Percentiles rank a stretch among this genome's conserved stretches.
Conservation (phyloP, 2,113 vertebrate genomes). For the Propithecus coquereli region DNA sequence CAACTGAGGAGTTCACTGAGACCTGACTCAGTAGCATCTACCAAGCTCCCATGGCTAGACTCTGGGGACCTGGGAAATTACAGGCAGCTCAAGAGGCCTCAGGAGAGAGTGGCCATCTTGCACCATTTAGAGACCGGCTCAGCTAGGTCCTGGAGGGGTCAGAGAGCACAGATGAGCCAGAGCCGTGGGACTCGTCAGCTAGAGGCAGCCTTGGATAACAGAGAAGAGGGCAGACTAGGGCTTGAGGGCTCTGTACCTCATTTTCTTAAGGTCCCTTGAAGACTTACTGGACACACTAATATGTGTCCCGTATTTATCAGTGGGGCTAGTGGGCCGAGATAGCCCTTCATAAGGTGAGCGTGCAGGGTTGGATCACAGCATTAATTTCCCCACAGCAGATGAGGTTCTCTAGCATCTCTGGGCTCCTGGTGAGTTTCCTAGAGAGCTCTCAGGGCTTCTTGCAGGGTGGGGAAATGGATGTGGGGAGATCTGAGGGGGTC, state of each 20-base stretch:
- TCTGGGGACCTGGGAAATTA: background rate
- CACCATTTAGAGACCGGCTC: background rate
- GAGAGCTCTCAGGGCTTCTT: background rate
- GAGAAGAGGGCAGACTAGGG: background rate
- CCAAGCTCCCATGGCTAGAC: background rate
- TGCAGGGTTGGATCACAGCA: background rate
- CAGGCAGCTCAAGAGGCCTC: background rate
- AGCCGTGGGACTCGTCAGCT: background rate
- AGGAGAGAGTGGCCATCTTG: background rate
- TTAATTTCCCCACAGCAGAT: background rate
- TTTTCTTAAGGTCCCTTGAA: background rate
- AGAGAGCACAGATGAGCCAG: background rate
- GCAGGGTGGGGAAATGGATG: background rate
- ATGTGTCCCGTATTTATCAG: background rate
- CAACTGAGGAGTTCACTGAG: background rate
- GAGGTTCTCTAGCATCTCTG: background rate
- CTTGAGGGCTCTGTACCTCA: background rate
- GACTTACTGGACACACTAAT: background rate
- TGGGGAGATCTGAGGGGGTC: background rate
- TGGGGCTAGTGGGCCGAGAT: background rate
- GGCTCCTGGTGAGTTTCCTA: background rate
- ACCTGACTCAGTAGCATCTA: background rate
- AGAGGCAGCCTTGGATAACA: background rate
- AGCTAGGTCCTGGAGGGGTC: background rate
- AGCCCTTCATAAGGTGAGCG: background rate